phyloP scores from a whole-genome alignment of 2,113 vertebrate species.

The Regulus satrapa region DNA sequence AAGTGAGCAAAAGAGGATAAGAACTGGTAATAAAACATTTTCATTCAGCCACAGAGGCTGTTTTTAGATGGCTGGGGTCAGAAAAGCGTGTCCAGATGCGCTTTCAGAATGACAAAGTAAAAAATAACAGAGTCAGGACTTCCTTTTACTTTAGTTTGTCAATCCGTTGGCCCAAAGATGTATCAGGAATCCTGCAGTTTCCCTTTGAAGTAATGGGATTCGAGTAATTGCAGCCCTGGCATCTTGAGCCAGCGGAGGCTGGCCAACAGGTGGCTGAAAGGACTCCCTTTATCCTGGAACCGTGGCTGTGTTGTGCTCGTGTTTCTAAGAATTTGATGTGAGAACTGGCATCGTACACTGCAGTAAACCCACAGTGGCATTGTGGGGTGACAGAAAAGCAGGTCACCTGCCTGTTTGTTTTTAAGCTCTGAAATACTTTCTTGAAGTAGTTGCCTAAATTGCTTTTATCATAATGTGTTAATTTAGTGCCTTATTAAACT shows the following conservation, averaged over 20 bases:
- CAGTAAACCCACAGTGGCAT: neutral
- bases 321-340: neutral
- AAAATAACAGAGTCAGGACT: neutral
- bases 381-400: neutral
- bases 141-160: neutral
- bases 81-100: neutral
- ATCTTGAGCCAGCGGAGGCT: neutral
- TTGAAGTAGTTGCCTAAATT: neutral
- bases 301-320: fast-evolving
- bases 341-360: neutral
- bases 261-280: neutral
- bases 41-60: neutral
- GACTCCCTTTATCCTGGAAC: neutral
- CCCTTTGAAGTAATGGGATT: neutral
- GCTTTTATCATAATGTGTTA: neutral
- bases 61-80: neutral
- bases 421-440: neutral
- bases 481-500: neutral
- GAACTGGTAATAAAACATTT: neutral
- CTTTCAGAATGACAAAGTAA: neutral
- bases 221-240: neutral
- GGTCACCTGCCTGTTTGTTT: neutral
- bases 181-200: fast-evolving
- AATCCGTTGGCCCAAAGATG: neutral
- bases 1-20: fast-evolving